A percentile compares a stretch with the other conserved stretches of the same genome.
Evolutionary conservation across 2,888 invertebrate genomes (phyloP).

Genomic region (Macaria notata): DNA sequence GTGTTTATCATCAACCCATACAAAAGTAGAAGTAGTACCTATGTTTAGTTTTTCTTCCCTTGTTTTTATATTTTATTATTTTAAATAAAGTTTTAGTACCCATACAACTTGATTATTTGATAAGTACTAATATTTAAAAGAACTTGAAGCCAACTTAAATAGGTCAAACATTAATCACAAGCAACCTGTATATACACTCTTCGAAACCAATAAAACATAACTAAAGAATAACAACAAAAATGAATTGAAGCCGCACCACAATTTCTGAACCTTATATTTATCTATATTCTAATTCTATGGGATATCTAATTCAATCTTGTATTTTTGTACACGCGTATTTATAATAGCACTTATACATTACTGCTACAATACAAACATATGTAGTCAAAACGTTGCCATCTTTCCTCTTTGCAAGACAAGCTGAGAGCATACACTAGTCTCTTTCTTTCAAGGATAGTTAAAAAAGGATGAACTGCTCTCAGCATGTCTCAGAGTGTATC

Average conservation of each 20-base stretch:
- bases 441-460: too few relatives aligned
- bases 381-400: constrained; percentile 52
- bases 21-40: too few relatives aligned
- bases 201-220: constrained; percentile 70
- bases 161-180: too few relatives aligned
- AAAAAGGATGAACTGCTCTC: too few relatives aligned
- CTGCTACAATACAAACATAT: constrained; percentile 59
- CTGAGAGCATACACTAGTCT: too few relatives aligned
- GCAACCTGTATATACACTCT: constrained; percentile 48
- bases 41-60: too few relatives aligned
- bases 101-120: neutral
- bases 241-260: constrained; percentile 48
- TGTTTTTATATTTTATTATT: too few relatives aligned
- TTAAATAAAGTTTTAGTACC: too few relatives aligned
- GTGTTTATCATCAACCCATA: too few relatives aligned
- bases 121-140: neutral
- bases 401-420: too few relatives aligned
- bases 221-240: constrained; percentile 75
- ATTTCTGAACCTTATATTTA: constrained; percentile 21
- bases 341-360: constrained; percentile 70
- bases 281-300: constrained; percentile 58
- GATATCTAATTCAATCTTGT: constrained; percentile 63
- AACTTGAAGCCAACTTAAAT: too few relatives aligned
- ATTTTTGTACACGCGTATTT: constrained; percentile 75
- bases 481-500: constrained; percentile 40